These are phyloP conservation scores for Hedychridium roseum DNA, from an alignment of 2,888 invertebrate species.

Conservation along the genomic window DNA sequence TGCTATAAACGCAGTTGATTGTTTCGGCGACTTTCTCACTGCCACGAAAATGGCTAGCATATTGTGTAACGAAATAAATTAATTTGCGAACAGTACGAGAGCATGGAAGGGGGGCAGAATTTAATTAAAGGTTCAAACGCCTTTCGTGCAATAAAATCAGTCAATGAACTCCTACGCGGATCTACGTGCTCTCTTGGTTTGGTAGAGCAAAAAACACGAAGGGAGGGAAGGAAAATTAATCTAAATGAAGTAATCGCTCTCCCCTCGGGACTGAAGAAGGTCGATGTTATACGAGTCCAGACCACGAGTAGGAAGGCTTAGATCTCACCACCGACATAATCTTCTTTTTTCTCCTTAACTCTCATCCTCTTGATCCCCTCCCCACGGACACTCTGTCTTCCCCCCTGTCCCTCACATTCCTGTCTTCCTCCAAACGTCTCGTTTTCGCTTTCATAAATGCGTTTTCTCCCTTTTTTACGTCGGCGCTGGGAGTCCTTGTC, in stretches of 20 bases:
- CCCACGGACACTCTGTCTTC: not conserved
- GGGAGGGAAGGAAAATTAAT: conserved; percentile 34
- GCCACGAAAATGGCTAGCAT: too few relatives aligned
- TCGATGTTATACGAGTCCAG: conserved; percentile 8
- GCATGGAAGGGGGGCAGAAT: too few relatives aligned
- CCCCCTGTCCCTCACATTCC: not conserved
- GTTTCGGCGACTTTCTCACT: too few relatives aligned
- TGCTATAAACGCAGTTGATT: too few relatives aligned
- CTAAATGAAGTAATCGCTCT: conserved; percentile 38
- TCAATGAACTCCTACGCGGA: too few relatives aligned
- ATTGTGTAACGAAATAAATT: too few relatives aligned
- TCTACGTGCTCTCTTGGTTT: too few relatives aligned
- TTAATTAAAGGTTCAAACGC: too few relatives aligned
- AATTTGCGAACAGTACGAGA: too few relatives aligned
- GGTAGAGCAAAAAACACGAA: conserved; percentile 7
- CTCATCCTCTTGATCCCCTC: conserved; percentile 1
- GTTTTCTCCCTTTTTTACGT: not conserved
- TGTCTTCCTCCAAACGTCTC: too few relatives aligned
- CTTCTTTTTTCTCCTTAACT: conserved; percentile 8
- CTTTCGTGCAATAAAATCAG: too few relatives aligned
- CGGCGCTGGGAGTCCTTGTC: not conserved
- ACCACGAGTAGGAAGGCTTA: conserved; percentile 6
- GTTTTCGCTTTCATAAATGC: too few relatives aligned
- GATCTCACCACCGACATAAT: not conserved
- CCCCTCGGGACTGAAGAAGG: conserved; percentile 10